Base-by-base conservation (phyloP, 2,888 invertebrate species). In the Trichogramma dendrolimi region DNA sequence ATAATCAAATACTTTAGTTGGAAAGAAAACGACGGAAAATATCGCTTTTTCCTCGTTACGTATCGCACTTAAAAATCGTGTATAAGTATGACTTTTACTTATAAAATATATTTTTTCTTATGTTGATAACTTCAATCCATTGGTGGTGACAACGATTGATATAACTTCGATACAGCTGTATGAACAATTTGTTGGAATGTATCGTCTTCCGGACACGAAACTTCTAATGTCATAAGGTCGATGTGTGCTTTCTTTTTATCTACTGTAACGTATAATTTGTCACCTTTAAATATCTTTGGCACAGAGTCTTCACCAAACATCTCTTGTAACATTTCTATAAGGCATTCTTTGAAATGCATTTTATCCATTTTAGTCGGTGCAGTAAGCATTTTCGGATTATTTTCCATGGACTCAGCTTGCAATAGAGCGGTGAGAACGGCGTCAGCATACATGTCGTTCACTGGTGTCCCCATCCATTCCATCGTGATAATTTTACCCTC, bases 391-490 rank as follows among this genome's bases (percentile, higher is more conserved):
- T 87, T 87, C 2, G 86, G 83, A 41, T 84, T 83, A 0, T 83
- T 82, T 63, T 87, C 87, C 55, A 87, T 81, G 69, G 86, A 79
- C 75, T 91, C 91, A 0, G 94, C 93, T 78, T 92, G 90, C 71
- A 98, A 83, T 47, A 96, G 84, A 50, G 91, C 94, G 0, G 93
- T 91, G 59, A 96, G 83, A 41, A 96, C 90, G 41, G 97, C 92
- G 82, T 99, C 98, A 41, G 98, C 97, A 80, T 91, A 98, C 95
- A 98, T 97, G 80, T 99, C 98, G 74, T 94, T 91, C 52, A 96
- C 90, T 0, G 98, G 96, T 75, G 91, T 92, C 6, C 96, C 94
- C 51, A 88, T 83, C 98, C 98, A 99, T 86, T 96, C 96, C 62
- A 98, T 83, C 0, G 91, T 88, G 41, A 95, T 89, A 69, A 93